phyloP scores from a whole-genome alignment of 2,113 vertebrate genomes.

The Campylorhamphus procurvoides region DNA sequence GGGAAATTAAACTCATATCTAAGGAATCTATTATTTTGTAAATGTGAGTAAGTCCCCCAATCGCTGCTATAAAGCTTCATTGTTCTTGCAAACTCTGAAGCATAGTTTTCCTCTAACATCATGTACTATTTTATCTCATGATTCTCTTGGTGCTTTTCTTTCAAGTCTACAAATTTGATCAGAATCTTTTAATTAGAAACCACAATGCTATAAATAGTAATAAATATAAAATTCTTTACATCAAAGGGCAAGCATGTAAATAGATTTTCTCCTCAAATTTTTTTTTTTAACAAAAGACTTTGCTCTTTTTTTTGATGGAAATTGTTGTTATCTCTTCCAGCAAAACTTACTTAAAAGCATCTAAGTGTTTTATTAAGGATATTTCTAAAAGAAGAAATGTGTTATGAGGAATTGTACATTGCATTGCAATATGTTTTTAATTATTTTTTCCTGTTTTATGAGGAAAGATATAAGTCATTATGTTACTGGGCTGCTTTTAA shows the following conservation, averaged over 20 bases:
- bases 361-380: background rate
- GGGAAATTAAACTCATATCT: background rate
- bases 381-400: background rate
- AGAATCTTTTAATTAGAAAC: slow-evolving; percentile 16
- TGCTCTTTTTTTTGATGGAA: background rate
- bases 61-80: background rate
- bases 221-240: background rate
- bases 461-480: background rate
- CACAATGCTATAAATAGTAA: background rate
- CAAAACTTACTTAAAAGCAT: background rate
- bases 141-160: background rate
- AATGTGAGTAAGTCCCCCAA: background rate
- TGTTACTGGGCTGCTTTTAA: background rate
- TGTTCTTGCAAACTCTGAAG: background rate
- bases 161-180: background rate
- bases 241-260: background rate
- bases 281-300: background rate
- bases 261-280: background rate
- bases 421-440: background rate
- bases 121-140: background rate
- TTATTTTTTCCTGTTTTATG: background rate
- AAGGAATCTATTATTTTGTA: background rate
- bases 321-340: background rate
- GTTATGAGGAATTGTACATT: background rate
- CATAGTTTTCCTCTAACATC: background rate